These are phyloP conservation scores for Zeuzera pyrina DNA, from an alignment of 2,888 invertebrate genomes.

Conservation along the genomic window DNA sequence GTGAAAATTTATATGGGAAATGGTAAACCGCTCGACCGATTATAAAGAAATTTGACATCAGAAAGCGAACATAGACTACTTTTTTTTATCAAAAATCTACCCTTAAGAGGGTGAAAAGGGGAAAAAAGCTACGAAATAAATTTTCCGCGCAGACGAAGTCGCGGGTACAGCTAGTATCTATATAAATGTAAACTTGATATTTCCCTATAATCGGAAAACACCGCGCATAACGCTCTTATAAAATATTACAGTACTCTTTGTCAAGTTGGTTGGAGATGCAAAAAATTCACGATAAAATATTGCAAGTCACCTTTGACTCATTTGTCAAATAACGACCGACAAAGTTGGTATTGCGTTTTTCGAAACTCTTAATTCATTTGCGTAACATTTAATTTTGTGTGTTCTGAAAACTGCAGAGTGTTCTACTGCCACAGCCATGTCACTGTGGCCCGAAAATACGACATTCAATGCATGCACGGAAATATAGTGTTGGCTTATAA, in stretches of 20 bases:
- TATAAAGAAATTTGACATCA: too few relatives aligned
- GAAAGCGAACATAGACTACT: too few relatives aligned
- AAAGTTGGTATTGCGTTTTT: slow-evolving; percentile 18
- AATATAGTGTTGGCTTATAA: slow-evolving; percentile 45
- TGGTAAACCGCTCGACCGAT: too few relatives aligned
- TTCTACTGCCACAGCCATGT: slow-evolving; percentile 23
- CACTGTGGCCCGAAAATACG: slow-evolving; percentile 44
- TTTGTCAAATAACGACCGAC: slow-evolving; percentile 52
- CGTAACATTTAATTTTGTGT: slow-evolving; percentile 13
- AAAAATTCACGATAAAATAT: slow-evolving; percentile 55
- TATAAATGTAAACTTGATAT: too few relatives aligned
- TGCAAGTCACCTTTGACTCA: slow-evolving; percentile 55
- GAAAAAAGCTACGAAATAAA: too few relatives aligned
- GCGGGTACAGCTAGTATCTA: too few relatives aligned
- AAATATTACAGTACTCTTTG: slow-evolving; percentile 52
- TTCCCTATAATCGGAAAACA: slow-evolving; percentile 39
- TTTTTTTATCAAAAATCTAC: too few relatives aligned
- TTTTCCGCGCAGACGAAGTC: too few relatives aligned
- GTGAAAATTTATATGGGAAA: too few relatives aligned
- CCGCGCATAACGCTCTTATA: slow-evolving; percentile 34
- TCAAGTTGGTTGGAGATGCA: slow-evolving; percentile 44
- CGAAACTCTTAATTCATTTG: slow-evolving; percentile 11
- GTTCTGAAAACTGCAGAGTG: slow-evolving; percentile 15
- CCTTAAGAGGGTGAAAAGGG: too few relatives aligned
- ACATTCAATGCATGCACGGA: slow-evolving; percentile 39